Base-by-base conservation (phyloP, 2,113 vertebrate genomes). In the Eudorcas thomsonii region DNA sequence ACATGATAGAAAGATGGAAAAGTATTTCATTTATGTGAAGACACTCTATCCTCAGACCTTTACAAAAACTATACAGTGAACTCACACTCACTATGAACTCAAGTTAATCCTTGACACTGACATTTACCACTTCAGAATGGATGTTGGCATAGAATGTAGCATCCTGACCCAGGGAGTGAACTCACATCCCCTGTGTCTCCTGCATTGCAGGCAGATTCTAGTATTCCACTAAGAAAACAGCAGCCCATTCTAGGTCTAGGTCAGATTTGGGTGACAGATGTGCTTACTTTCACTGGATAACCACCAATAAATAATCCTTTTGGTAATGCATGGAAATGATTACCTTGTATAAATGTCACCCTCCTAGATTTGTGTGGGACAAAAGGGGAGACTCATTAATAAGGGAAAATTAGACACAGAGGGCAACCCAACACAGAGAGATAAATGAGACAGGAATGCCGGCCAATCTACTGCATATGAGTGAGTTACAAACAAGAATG, bases 261-360 rank as follows among this genome's bases (percentile, higher is more conserved):
- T 90, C 86, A 95, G 30, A 81, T 90, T 94, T 97, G n/a, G 19
- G 60, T 88, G 88, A 98, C 57, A 97, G 95, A 98, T 91, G 86
- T 39, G 62, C 36, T 97, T 98, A 91, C 90, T 98, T 98, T 98
- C 88, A 30, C 80, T 91, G 21, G 85, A 91, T 88, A 98, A 93
- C 83, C 96, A 93, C 97, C 92, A 89, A 96, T 96, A 97, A 98
- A 97, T 98, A 84, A 98, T 92, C 80, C 78, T 97, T 98, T 96
- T 92, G 15, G 45, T 96, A 98, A 97, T 30, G 93, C 98, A 81
- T 33, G 16, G 62, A 82, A 98, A 95, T 55, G 33, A 80, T 91
- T 97, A 94, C 90, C 97, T 93, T 96, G 48, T 91, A 97, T 50
- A 94, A 77, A 98, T 98, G 96, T 95, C 97, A 55, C 28, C 54